A percentile compares a stretch with the other conserved stretches of the same genome.
phyloP scores from a whole-genome alignment of 2,797 vertebrate species.

The Catostomus latipinnis region DNA sequence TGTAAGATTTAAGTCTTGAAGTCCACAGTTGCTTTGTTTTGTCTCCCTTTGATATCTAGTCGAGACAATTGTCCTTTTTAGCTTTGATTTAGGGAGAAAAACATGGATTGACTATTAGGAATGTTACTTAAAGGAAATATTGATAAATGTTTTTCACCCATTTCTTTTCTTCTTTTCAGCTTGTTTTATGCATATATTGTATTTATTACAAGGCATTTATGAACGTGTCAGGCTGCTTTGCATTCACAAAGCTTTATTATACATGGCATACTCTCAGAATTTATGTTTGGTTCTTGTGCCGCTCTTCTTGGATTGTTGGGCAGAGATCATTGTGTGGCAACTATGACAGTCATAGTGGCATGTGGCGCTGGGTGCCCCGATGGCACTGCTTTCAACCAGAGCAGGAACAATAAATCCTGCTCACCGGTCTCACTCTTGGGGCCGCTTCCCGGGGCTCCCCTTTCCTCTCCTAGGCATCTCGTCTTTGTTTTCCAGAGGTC shows the following conservation, averaged over 20 bases:
- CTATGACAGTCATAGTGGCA: constrained; percentile 78
- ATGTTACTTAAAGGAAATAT: constrained; percentile 72
- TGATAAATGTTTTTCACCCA: constrained; percentile 81
- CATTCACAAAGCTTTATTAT: constrained; percentile 69
- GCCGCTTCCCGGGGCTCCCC: constrained; percentile 81
- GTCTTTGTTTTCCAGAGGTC: constrained; percentile 88
- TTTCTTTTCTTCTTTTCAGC: constrained; percentile 60
- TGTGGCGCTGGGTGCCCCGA: constrained; percentile 67
- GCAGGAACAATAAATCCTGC: constrained; percentile 78
- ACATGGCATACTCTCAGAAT: constrained; percentile 65
- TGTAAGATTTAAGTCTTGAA: constrained; percentile 99
- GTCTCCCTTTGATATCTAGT: constrained; percentile 85
- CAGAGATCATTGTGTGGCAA: constrained; percentile 71
- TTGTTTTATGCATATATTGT: constrained; percentile 55
- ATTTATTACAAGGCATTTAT: constrained; percentile 66
- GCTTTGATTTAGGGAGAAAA: constrained; percentile 77
- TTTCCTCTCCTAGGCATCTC: constrained; percentile 83
- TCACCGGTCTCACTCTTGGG: constrained; percentile 77
- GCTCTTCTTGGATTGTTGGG: constrained; percentile 61
- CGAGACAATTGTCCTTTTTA: constrained; percentile 79
- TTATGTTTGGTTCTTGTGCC: constrained; percentile 65
- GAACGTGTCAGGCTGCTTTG: constrained; percentile 72
- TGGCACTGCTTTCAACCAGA: constrained; percentile 67
- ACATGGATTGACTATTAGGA: constrained; percentile 1
- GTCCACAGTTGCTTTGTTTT: constrained; percentile 90